These are phyloP conservation scores for Arizona elegans DNA, from an alignment of 2,113 vertebrate species.

Conservation along the genomic window DNA sequence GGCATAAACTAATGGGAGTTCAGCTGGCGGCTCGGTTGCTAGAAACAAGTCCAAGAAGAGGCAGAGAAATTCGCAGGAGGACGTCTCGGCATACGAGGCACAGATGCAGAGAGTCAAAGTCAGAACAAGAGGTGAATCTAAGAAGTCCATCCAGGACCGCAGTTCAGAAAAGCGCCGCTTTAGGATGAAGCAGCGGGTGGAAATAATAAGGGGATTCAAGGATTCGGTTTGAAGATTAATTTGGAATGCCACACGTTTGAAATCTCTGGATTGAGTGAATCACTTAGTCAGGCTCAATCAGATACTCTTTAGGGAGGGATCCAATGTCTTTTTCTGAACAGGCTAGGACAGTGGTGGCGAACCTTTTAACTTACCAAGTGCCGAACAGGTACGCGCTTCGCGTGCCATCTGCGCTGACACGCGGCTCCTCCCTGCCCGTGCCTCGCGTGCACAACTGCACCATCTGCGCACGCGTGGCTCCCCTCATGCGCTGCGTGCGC, in stretches of 20 bases:
- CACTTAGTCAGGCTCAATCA: background rate
- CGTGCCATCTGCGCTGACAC: too few relatives aligned
- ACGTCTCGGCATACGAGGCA: background rate
- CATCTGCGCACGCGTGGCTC: too few relatives aligned
- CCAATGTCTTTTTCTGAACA: background rate
- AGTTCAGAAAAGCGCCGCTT: background rate
- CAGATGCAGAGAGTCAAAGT: background rate
- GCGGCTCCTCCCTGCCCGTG: too few relatives aligned
- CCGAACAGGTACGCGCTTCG: too few relatives aligned
- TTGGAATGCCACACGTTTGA: background rate
- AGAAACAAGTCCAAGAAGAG: constrained; percentile 16
- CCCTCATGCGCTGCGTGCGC: too few relatives aligned
- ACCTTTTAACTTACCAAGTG: too few relatives aligned
- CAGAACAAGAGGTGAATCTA: background rate
- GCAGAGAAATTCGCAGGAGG: constrained; percentile 15
- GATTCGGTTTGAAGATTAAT: background rate
- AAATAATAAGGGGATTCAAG: background rate
- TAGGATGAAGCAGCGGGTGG: background rate
- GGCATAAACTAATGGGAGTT: constrained; percentile 57
- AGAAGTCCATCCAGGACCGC: background rate
- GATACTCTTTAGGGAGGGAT: background rate
- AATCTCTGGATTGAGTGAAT: background rate
- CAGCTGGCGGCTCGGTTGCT: constrained; percentile 55
- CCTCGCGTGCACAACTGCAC: too few relatives aligned
- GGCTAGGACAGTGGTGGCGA: background rate